Base-by-base conservation (phyloP, 2,113 vertebrate genomes). In the Scatophagus argus region DNA sequence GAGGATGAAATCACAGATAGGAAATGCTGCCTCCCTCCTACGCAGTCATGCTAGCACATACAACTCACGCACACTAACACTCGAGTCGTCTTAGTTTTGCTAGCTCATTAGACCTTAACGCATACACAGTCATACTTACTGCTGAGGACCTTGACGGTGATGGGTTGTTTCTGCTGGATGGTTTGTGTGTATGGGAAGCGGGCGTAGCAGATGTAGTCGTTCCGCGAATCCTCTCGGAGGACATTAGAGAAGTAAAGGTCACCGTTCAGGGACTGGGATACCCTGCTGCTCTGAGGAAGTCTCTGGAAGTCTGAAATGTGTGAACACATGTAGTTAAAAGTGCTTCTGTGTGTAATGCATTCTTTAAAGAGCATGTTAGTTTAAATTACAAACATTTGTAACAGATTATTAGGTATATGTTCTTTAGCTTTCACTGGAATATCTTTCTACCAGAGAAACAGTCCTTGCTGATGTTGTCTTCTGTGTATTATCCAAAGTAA, bases 181-280 rank as follows among this genome's bases (percentile, higher is more conserved):
- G 98, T 99, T 91, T 99, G 98, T 0, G 98, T 99, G 86, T 98
- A 96, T 38, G 97, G 97, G 95, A 99, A 99, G 86, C 98, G 96
- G 68, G 98, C 98, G 36, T 99, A 99, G 89, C 98, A 99, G 93
- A 98, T 99, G 88, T 99, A 99, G 94, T 99, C 97, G 21, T 93
- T 97, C 11, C 97, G 94, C 16, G 95, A 96, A 69, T 99, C 98
- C 81, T 97, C 95, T 80, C 89, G 93, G 84, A 94, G 94, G 4
- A 99, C 95, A 39, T 99, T 99, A 59, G 98, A 97, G 93, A 99
- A 99, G 93, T 98, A 99, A 47, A 99, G 96, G 86, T 99, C 98
- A 77, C 98, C 98, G 69, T 99, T 99, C 54, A 99, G 89, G 65
- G 96, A 97, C 89, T 99, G 98, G 63, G 97, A 98, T 89, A 99